Evolutionary conservation across 1,140 invertebrate species (phyloP).

Genomic region (Carposina sasakii): DNA sequence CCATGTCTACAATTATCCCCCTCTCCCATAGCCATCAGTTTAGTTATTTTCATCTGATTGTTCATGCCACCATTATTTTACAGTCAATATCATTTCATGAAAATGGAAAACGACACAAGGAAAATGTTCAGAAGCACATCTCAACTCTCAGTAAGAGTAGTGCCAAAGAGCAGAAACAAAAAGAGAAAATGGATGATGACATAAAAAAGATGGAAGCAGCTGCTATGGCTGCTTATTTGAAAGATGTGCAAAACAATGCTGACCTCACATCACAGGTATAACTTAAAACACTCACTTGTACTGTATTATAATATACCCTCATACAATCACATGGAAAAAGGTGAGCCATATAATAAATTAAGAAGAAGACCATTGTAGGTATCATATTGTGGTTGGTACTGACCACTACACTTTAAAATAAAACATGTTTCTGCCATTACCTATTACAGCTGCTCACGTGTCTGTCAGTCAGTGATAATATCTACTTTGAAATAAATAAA

Average conservation of each 20-base stretch:
- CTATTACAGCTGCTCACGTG: too few species aligned
- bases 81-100: constrained; percentile 97
- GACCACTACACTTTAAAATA: too few species aligned
- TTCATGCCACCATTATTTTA: constrained; percentile 30
- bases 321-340: too few species aligned
- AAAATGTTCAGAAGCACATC: constrained; percentile 92
- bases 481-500: too few species aligned
- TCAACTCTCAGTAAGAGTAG: constrained; percentile 90
- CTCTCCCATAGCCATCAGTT: constrained; percentile 1
- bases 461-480: too few species aligned
- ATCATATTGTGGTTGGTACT: too few species aligned
- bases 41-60: not conserved
- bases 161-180: constrained; percentile 82
- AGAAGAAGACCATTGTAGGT: too few species aligned
- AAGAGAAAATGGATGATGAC: constrained; percentile 84
- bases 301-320: too few species aligned
- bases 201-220: constrained; percentile 92
- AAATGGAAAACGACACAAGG: constrained; percentile 93
- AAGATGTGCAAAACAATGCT: constrained; percentile 81
- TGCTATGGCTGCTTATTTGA: constrained; percentile 87
- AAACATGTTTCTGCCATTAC: too few species aligned
- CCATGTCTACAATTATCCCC: too few species aligned
- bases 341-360: too few species aligned
- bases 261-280: constrained; percentile 80
- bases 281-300: too few species aligned